phyloP scores from a whole-genome alignment of 1,140 invertebrate species.

The Drosophila rhopaloa region DNA sequence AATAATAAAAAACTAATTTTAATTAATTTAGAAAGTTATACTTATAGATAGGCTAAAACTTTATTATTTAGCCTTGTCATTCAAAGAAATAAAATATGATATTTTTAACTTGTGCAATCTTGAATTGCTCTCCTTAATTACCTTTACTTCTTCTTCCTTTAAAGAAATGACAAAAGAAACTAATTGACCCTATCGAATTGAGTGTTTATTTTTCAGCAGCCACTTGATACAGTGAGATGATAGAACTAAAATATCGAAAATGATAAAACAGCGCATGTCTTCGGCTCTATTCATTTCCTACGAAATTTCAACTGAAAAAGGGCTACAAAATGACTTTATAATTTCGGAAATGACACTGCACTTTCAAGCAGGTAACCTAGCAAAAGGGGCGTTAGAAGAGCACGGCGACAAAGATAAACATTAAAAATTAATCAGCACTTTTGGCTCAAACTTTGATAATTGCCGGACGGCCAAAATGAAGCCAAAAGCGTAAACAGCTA shows the following conservation, averaged over 20 bases:
- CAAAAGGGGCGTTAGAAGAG: not conserved
- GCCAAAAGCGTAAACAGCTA: slow-evolving; percentile 37
- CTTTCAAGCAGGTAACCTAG: slow-evolving; percentile 24
- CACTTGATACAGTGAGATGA: not conserved
- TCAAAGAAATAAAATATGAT: no score
- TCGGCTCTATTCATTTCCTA: not conserved
- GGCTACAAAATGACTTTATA: slow-evolving; percentile 71
- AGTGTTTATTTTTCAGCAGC: not conserved
- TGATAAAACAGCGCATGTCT: slow-evolving; percentile 23
- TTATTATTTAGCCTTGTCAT: no score
- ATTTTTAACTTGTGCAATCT: no score
- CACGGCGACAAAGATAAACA: slow-evolving; percentile 66
- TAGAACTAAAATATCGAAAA: slow-evolving; percentile 6
- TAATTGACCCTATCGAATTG: not conserved
- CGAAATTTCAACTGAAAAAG: not conserved
- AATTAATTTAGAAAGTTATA: no score
- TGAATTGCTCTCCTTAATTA: no score
- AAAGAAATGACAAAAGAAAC: not conserved
- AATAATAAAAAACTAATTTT: no score
- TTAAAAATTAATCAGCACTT: slow-evolving; percentile 83
- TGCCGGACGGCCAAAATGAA: slow-evolving; percentile 53
- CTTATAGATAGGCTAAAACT: no score
- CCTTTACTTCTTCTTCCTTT: not conserved
- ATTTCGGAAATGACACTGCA: slow-evolving; percentile 66
- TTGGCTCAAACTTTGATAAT: slow-evolving; percentile 77